A percentile compares a stretch with the other conserved stretches of the same genome.
These are phyloP conservation scores for Drosophila aff. DNA, from an alignment of 1,140 invertebrate genomes.

Conservation along the genomic window DNA sequence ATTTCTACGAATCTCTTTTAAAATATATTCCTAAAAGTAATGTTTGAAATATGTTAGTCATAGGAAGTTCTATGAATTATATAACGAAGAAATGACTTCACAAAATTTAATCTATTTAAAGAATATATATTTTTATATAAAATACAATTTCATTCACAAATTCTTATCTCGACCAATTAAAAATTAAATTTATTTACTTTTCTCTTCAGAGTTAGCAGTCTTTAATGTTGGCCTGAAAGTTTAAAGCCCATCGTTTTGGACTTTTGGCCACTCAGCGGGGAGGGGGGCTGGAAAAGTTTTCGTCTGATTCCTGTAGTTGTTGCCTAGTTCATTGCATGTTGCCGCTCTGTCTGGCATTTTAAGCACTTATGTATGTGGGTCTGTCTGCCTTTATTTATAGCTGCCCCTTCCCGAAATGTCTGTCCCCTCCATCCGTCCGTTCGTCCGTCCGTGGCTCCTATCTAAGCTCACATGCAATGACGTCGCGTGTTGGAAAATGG, in stretches of 20 bases:
- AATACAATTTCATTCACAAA: neutral
- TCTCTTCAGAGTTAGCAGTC: neutral
- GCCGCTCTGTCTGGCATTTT: slow-evolving; percentile 78
- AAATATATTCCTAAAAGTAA: too few species aligned
- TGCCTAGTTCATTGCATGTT: slow-evolving; percentile 78
- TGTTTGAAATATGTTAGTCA: neutral
- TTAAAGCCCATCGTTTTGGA: slow-evolving; percentile 5
- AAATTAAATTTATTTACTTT: neutral
- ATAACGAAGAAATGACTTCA: neutral
- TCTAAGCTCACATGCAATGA: slow-evolving; percentile 75
- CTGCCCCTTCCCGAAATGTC: slow-evolving; percentile 49
- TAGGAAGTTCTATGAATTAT: neutral
- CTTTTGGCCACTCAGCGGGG: neutral
- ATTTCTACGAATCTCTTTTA: too few species aligned
- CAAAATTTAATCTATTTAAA: neutral
- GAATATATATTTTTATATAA: neutral
- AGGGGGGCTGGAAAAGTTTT: slow-evolving; percentile 19
- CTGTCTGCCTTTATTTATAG: slow-evolving; percentile 65
- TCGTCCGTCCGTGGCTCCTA: slow-evolving; percentile 13
- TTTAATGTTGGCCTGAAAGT: neutral
- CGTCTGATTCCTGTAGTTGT: slow-evolving; percentile 34
- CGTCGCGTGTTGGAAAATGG: slow-evolving; percentile 55
- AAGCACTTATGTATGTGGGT: slow-evolving; percentile 62
- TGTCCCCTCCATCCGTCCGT: slow-evolving; percentile 11
- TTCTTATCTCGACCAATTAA: neutral